Evolutionary conservation across 2,797 vertebrate genomes (phyloP).

Genomic region (Danio albolineatus): DNA sequence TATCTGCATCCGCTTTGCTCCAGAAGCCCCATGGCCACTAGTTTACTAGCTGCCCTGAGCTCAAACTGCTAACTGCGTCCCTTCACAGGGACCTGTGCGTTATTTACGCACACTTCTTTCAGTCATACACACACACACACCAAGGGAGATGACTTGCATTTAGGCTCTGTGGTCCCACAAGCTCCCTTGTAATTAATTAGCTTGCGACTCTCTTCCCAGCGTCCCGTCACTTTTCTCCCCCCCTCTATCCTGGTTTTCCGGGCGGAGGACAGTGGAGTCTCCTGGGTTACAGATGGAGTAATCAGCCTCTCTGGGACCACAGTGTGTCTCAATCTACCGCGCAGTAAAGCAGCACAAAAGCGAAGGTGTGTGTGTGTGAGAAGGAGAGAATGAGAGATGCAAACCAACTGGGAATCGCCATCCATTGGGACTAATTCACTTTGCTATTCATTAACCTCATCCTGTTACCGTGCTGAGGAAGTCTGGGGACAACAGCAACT

Average conservation of each 20-base stretch:
- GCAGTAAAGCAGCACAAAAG: constrained; percentile 43
- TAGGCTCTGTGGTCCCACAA: constrained; percentile 73
- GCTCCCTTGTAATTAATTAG: constrained; percentile 81
- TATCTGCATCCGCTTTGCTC: constrained; percentile 26
- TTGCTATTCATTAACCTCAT: constrained; percentile 73
- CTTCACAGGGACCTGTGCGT: constrained; percentile 34
- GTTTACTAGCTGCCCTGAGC: constrained; percentile 3
- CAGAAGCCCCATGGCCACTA: background rate
- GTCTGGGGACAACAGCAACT: constrained; percentile 59
- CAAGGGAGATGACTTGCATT: constrained; percentile 63
- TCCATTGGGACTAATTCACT: constrained; percentile 48
- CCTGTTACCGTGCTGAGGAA: constrained; percentile 54
- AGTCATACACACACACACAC: constrained; percentile 42
- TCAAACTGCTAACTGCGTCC: constrained; percentile 42
- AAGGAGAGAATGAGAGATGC: constrained; percentile 25
- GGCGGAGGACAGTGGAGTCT: constrained; percentile 57
- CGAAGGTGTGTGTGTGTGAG: constrained; percentile 33
- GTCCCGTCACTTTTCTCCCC: constrained; percentile 63
- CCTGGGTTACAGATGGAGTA: constrained; percentile 75
- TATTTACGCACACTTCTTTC: constrained; percentile 52
- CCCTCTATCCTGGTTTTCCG: constrained; percentile 56
- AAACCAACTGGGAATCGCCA: constrained; percentile 37
- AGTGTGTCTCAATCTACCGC: constrained; percentile 61
- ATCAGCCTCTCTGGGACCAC: constrained; percentile 80
- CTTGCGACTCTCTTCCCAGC: constrained; percentile 56